Base-by-base conservation (phyloP, 1,140 invertebrate genomes). In the Macrobrachium rosenbergii region DNA sequence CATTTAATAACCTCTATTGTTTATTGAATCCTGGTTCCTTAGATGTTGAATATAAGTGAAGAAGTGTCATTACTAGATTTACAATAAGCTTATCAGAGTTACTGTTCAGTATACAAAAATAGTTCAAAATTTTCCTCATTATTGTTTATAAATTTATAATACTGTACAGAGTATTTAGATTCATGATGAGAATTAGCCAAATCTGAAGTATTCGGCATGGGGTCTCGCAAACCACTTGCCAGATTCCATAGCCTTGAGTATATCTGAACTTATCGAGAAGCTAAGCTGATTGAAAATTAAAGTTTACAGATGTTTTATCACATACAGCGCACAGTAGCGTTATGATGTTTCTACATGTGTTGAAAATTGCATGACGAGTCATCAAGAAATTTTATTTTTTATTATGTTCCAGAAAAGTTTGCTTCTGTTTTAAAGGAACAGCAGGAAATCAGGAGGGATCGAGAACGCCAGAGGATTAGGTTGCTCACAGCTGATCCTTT, bases 401-500 rank as follows among this genome's bases (percentile, higher is more conserved):
- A 37, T 86, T 77, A 28, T 21, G 19, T 83, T 92, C 28, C 91
- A 96, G 97, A 96, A 90, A 94, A 94, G 83, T 99, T 99, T 93
- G 94, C 95, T 5, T 94, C 93, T 76, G 95, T 98, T 52, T 94
- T 99, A 14, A 93, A 93, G 87, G 96, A 97, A 91, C 96, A 98
- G 92, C 95, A 97, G 88, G 93, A 94, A 89, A 94, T 95, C 37
- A 93, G 95, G 79, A 95, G 95, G 90, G 95, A 97, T 90, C 92
- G 96, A 37, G 95, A 99, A 90, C 94, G 95, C 90, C 96, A 97
- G 91, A 93, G 96, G 90, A 93, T 97, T 23, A 94, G 95, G 91
- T 96, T 99, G 94, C 94, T 99, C 92, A 96, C 95, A 90, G 97
- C 98, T 2, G 96, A 99, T 94, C 98, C 98, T 0, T 99, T 99